Evolutionary conservation across 53 echinoderm and acorn worm species (phyloP).

Genomic region (Echinarachnius parma): DNA sequence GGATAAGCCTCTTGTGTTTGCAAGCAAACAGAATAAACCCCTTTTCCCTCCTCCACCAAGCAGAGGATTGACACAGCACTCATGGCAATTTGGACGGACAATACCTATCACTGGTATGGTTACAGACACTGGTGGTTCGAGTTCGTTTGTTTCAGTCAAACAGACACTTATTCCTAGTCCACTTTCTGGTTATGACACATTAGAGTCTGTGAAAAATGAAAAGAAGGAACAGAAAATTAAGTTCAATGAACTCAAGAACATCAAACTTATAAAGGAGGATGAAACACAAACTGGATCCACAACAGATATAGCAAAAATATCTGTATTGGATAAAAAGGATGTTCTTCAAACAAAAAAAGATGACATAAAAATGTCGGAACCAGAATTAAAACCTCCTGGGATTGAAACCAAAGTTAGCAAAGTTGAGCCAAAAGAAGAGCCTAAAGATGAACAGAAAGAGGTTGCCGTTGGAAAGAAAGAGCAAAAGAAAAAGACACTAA

Average conservation of each 20-base stretch:
- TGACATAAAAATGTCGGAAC: neutral
- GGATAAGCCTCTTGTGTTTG: constrained; percentile 21
- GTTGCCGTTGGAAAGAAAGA: neutral
- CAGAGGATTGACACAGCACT: constrained; percentile 35
- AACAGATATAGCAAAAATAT: too few species aligned
- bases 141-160: constrained; percentile 28
- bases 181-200: constrained; percentile 28
- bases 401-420: neutral
- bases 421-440: neutral
- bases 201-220: constrained; percentile 2
- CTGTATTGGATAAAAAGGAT: too few species aligned
- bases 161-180: constrained; percentile 32
- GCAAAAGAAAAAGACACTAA: neutral
- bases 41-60: constrained; percentile 17
- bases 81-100: neutral
- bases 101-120: constrained; percentile 39
- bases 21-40: constrained; percentile 11
- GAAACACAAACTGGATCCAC: too few species aligned
- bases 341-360: constrained; percentile 1
- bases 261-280: too few species aligned
- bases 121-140: constrained; percentile 11
- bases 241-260: too few species aligned
- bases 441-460: neutral
- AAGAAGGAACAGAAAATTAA: neutral
- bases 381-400: neutral